These are phyloP conservation scores for Kryptolebias ocellatus DNA, from an alignment of 2,797 vertebrate species.

Conservation along the genomic window DNA sequence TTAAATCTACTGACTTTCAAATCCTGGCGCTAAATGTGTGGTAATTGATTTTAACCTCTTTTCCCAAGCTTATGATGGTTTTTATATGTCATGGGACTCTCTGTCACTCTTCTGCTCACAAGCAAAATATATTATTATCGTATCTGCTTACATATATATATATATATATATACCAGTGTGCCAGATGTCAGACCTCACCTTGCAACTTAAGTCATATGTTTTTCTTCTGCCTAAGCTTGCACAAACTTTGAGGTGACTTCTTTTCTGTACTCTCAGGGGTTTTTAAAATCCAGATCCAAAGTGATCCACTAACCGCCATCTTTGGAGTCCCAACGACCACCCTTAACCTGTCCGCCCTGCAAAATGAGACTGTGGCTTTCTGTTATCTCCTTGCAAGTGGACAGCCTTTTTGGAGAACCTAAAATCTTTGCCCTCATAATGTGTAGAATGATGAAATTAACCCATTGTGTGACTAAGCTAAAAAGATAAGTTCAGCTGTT, in stretches of 20 bases:
- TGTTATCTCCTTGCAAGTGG: neutral
- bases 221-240: neutral
- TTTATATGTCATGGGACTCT: too few relatives aligned
- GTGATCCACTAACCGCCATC: neutral
- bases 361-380: neutral
- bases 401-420: neutral
- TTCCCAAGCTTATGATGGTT: too few relatives aligned
- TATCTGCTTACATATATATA: too few relatives aligned
- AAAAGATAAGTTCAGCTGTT: neutral
- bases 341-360: neutral
- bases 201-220: neutral
- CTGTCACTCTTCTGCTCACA: too few relatives aligned
- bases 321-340: neutral
- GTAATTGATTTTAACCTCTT: too few relatives aligned
- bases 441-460: neutral
- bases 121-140: too few relatives aligned
- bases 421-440: neutral
- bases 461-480: neutral
- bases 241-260: neutral
- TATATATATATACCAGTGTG: neutral
- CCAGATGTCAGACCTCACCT: neutral
- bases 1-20: too few relatives aligned
- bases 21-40: too few relatives aligned
- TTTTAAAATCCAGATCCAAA: neutral
- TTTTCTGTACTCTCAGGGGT: neutral